Evolutionary conservation across 2,888 invertebrate genomes (phyloP), one percentile per base, ranked within the genome.

Genomic region (Bombylius major): DNA sequence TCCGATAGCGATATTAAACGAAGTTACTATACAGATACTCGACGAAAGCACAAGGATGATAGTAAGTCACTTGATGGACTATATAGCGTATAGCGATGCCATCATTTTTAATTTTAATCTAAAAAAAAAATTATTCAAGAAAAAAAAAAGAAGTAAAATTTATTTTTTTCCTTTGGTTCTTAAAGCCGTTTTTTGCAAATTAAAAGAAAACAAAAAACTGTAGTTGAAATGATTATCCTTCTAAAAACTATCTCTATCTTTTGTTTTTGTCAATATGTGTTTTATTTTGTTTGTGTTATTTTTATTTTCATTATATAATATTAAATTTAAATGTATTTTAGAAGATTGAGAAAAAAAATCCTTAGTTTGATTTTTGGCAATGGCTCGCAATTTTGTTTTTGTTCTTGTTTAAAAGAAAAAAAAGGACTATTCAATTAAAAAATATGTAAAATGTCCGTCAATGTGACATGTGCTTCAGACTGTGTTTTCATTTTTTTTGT

Each of bases 31-130:
- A 71, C 71, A 64, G 73, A 73, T 62, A 82, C 82, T 75, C 77
- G 82, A 65, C 79, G 81, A 69, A 82, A 82, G 73, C 82, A 82
- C 70, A 80, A 78, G 72, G 77, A 78, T 66, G 81, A 81, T 73
- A 79, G 82, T 82, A 82, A 82, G 82, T 81, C 66, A 56, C 56
- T 53, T 62, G 63, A 55, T 54, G 54, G 54, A 54, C 54, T 33
- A 31, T 32, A 39, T 45, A 36, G 6, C 9, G 11, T 42, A 11
- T 42, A 42, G 39, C 39, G 39, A 42, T 42, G 39, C 39, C 39
- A 42, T 42, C 4, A 11, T 8, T 42, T 23, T 23, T 23, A 23
- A 23, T 23, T 23, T 23, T 23, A 23, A 23, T 23, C 23, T 23
- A 23, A 23, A 23, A 23, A 23, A 23, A 23, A 23, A 23, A 23